These are phyloP conservation scores for Sitobion miscanthi DNA, from an alignment of 1,140 invertebrate species.

Conservation along the genomic window DNA sequence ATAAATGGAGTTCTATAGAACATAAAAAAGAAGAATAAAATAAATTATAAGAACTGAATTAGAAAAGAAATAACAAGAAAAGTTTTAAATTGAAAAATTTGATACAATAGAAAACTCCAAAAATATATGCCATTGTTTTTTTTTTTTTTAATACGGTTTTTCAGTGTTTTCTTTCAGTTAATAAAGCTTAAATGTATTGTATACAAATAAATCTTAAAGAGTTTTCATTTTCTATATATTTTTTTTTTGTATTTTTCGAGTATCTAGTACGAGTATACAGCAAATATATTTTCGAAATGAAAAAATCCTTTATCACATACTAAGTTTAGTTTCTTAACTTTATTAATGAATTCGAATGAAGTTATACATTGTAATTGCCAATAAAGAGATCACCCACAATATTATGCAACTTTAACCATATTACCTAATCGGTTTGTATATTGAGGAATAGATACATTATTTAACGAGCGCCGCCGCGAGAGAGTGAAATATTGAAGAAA, in stretches of 20 bases:
- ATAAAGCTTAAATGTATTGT: neutral
- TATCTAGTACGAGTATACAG: neutral
- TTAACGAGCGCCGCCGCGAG: neutral
- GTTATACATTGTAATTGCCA: neutral
- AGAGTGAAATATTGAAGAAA: neutral
- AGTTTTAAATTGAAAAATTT: slow-evolving; percentile 7
- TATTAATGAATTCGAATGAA: neutral
- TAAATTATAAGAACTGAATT: neutral
- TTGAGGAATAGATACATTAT: neutral
- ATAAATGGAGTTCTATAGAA: neutral
- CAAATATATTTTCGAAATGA: neutral
- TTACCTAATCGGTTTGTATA: neutral
- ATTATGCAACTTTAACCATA: neutral
- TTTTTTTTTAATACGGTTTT: neutral
- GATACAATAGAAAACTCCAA: neutral
- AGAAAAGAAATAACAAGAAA: slow-evolving; percentile 14
- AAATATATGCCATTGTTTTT: neutral
- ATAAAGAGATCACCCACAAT: neutral
- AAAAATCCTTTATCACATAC: neutral
- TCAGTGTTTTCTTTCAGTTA: neutral
- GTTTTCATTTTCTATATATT: neutral
- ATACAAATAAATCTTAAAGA: neutral
- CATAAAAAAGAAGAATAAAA: neutral
- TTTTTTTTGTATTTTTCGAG: neutral
- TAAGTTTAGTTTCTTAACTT: neutral